Percentiles rank a stretch among this genome's conserved stretches.
Evolutionary conservation across 64 coral and sea anemone species (phyloP).

Genomic region (Anthopleura sola): DNA sequence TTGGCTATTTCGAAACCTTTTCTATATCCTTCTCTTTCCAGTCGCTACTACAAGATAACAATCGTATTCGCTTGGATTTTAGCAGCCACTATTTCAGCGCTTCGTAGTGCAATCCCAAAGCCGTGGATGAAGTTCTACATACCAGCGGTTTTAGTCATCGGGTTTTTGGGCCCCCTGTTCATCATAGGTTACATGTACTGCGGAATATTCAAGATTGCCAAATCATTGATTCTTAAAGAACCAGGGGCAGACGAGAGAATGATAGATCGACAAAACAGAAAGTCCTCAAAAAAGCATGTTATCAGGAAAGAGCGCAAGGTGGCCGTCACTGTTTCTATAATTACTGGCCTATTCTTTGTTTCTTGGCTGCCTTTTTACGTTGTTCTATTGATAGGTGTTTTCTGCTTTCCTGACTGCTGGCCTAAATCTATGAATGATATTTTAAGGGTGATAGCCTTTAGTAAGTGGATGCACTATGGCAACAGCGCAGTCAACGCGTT

Average conservation of each 20-base stretch:
- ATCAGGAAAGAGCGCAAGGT: conserved; percentile 44
- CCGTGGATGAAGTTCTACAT: conserved; percentile 39
- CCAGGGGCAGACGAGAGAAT: neutral
- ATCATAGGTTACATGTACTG: conserved; percentile 50
- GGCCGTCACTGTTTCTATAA: conserved; percentile 53
- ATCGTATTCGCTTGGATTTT: conserved; percentile 55
- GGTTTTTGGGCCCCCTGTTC: conserved; percentile 59
- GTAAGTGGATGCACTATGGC: conserved; percentile 87
- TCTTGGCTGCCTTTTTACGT: conserved; percentile 65
- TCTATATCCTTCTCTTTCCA: conserved; percentile 18
- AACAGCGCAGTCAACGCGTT: conserved; percentile 84
- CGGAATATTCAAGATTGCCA: conserved; percentile 39
- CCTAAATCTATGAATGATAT: conserved; percentile 9
- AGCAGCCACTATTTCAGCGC: conserved; percentile 36
- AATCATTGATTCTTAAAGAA: conserved; percentile 15
- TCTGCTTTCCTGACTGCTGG: conserved; percentile 40
- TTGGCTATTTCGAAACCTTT: conserved; percentile 74
- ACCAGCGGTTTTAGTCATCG: conserved; percentile 32
- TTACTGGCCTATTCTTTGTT: conserved; percentile 52
- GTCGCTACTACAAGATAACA: conserved; percentile 30
- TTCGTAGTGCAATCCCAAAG: conserved; percentile 33
- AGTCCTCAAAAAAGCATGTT: neutral
- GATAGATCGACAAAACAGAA: neutral
- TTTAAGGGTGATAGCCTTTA: conserved; percentile 51
- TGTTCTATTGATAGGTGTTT: conserved; percentile 39